phyloP scores from a whole-genome alignment of 1,140 invertebrate genomes.

The Drosophila neocordata region DNA sequence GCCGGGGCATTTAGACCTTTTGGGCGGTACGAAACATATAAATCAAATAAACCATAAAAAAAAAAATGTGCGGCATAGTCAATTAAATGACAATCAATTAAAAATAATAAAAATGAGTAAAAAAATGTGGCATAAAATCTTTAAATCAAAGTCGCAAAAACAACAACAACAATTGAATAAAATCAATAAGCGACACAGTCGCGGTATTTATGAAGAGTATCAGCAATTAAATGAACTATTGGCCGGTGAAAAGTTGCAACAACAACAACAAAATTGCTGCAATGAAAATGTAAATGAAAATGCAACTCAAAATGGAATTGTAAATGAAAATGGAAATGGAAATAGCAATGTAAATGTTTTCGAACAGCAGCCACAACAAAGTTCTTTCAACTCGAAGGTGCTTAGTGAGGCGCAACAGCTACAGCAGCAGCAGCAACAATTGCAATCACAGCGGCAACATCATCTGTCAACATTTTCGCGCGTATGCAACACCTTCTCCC shows the following conservation, averaged over 20 bases:
- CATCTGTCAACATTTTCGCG: constrained; percentile 79
- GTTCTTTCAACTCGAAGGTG: constrained; percentile 73
- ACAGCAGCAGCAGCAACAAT: constrained; percentile 30
- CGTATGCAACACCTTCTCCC: constrained; percentile 76
- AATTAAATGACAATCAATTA: constrained; percentile 25
- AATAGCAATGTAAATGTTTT: constrained; percentile 61
- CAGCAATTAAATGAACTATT: constrained; percentile 69
- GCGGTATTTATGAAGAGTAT: constrained; percentile 73
- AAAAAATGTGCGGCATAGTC: constrained; percentile 2
- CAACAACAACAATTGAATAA: constrained; percentile 56
- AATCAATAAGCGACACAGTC: constrained; percentile 76
- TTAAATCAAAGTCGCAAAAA: constrained; percentile 75
- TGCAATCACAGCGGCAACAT: constrained; percentile 45
- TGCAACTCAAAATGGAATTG: constrained; percentile 30
- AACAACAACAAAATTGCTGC: constrained; percentile 18
- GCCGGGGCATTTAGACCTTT: constrained; percentile 59
- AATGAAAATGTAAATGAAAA: constrained; percentile 49
- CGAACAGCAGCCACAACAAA: constrained; percentile 61
- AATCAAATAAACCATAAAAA: neutral
- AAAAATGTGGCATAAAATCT: constrained; percentile 82
- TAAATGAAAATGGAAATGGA: constrained; percentile 30
- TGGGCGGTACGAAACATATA: constrained; percentile 7
- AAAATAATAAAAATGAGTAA: constrained; percentile 70
- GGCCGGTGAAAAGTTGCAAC: constrained; percentile 42
- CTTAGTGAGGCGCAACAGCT: constrained; percentile 67